Evolutionary conservation across 2,797 vertebrate genomes (phyloP), one percentile per base, ranked within the genome.

Genomic region (Gallinago solitaria): DNA sequence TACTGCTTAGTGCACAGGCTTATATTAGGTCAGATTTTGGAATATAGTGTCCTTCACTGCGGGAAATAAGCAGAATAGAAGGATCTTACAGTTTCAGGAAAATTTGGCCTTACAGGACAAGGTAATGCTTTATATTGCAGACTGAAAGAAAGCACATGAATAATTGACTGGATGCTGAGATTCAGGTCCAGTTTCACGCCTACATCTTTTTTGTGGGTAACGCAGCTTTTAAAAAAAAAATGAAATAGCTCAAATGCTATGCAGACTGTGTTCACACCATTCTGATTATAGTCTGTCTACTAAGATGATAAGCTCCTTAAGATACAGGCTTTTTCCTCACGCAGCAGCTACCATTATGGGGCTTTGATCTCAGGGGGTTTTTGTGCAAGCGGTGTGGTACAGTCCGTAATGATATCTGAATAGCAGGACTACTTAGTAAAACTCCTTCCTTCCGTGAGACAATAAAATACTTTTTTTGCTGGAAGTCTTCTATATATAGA

Each of bases 31-130:
- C 73, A 93, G 33, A 43, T 67, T 78, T 94, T 91, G 70, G 48
- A 96, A 90, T 97, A 74, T n/a, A 82, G 24, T 96, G 65, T 69
- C 65, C 87, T 92, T 87, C 64, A 74, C 84, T 92, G 70, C 24
- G 19, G 77, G 71, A 84, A 94, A 80, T 86, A 67, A 95, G 82
- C 50, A 68, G 61, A 53, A 54, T 35, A 64, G 83, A 69, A 67
- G 27, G 18, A 83, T 76, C 27, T 76, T 68, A 69, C 0, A 76
- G 54, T 77, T 80, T 85, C 21, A 71, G 56, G n/a, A 89, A 90
- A 79, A 68, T 39, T 71, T 61, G 82, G 19, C 50, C 20, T 61
- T 94, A 48, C 10, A 48, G 68, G 47, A 20, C 24, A 84, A 93
- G 71, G 37, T 32, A 39, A 11, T 73, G 25, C 71, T 95, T 91